Conservation (phyloP, 2,113 vertebrate genomes). For the Pollimyrus isidori region DNA sequence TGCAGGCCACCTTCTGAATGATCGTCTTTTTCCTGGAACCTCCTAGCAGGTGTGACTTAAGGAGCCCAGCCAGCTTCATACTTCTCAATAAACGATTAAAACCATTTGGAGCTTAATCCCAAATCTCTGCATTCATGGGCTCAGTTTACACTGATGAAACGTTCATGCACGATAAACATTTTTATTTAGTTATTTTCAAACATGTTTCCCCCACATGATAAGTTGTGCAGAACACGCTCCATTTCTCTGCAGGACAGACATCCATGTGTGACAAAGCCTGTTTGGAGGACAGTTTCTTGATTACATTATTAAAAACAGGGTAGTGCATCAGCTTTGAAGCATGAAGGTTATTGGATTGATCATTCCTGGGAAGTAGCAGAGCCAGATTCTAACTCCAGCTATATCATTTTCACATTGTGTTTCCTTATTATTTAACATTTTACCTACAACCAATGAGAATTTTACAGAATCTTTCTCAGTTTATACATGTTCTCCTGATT, state of each 20-base stretch:
- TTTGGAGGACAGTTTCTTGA: neutral
- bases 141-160: neutral
- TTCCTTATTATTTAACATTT: neutral
- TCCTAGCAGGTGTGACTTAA: neutral
- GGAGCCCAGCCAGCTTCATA: neutral
- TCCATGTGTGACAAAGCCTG: neutral
- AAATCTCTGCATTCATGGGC: neutral
- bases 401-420: neutral
- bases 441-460: neutral
- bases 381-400: neutral
- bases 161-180: neutral
- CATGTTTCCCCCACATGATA: neutral
- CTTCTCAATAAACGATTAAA: neutral
- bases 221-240: neutral
- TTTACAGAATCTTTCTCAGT: neutral
- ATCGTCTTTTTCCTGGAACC: neutral
- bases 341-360: neutral
- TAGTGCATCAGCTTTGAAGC: neutral
- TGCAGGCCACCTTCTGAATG: neutral
- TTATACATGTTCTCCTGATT: neutral
- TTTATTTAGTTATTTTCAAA: neutral
- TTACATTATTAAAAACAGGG: neutral
- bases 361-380: neutral
- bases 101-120: neutral
- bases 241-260: neutral